Conservation (phyloP, 1,140 invertebrate species). For the Leptinotarsa lineolata region DNA sequence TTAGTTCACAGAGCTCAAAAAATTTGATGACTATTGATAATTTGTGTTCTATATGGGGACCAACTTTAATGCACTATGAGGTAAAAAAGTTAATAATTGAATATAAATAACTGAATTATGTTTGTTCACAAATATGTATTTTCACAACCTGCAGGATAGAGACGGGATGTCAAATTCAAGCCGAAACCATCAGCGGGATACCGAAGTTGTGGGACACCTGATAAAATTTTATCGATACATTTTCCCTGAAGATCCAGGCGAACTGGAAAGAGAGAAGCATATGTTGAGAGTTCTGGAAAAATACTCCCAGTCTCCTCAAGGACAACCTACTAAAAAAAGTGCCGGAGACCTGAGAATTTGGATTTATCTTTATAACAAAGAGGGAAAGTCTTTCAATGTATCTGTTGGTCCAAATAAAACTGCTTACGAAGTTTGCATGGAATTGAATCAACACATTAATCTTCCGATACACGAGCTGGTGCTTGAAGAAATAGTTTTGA, state of each 20-base stretch:
- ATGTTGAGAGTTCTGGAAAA: slow-evolving; percentile 73
- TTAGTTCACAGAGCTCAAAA: slow-evolving; percentile 72
- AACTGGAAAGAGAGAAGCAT: slow-evolving; percentile 69
- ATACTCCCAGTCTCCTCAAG: slow-evolving; percentile 56
- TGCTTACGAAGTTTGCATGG: slow-evolving; percentile 72
- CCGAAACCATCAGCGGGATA: slow-evolving; percentile 39
- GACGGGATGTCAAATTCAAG: slow-evolving; percentile 26
- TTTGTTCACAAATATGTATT: not conserved
- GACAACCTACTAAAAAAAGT: slow-evolving; percentile 62
- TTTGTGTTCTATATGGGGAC: slow-evolving; percentile 83
- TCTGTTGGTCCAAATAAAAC: slow-evolving; percentile 77
- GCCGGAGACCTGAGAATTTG: slow-evolving; percentile 82
- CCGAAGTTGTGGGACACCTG: slow-evolving; percentile 45
- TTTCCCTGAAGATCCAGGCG: slow-evolving; percentile 64
- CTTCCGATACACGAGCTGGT: slow-evolving; percentile 67
- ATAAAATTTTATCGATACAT: slow-evolving; percentile 61
- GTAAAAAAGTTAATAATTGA: slow-evolving; percentile 46
- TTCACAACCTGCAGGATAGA: slow-evolving; percentile 37
- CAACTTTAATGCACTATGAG: slow-evolving; percentile 76
- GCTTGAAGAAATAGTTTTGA: slow-evolving; percentile 76
- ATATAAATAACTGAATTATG: too few species aligned
- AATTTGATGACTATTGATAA: slow-evolving; percentile 83
- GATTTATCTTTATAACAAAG: slow-evolving; percentile 67
- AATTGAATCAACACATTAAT: slow-evolving; percentile 67
- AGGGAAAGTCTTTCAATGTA: slow-evolving; percentile 66